phyloP scores from a whole-genome alignment of 2,797 vertebrate species.

The Uromys caudimaculatus region DNA sequence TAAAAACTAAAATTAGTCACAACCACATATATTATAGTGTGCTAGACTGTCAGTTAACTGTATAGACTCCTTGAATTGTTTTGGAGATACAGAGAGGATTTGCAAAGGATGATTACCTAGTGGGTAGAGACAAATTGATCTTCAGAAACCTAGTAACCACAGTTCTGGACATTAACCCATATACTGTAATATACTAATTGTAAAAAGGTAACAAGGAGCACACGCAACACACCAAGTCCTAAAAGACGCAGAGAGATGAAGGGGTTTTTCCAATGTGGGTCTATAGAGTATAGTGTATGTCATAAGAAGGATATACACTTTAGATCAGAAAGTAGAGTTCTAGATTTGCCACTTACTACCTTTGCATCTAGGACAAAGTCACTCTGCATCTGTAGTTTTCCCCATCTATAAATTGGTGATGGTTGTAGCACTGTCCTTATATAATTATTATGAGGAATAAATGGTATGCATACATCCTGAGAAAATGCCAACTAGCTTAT shows the following conservation, averaged over 20 bases:
- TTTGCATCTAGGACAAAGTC: constrained; percentile 27
- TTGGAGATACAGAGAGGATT: constrained; percentile 23
- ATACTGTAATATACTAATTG: not conserved
- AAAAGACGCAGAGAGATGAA: not conserved
- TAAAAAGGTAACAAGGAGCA: constrained; percentile 22
- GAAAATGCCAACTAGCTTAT: constrained; percentile 24
- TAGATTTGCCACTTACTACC: not conserved
- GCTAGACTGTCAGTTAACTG: not conserved
- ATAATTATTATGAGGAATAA: constrained; percentile 1
- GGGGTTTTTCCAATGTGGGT: not conserved
- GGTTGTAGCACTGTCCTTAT: not conserved
- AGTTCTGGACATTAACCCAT: not conserved
- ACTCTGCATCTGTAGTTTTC: not conserved
- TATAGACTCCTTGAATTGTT: constrained; percentile 24
- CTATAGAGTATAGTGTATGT: not conserved
- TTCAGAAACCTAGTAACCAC: not conserved
- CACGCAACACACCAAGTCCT: not conserved
- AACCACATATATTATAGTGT: constrained; percentile 15
- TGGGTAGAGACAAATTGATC: constrained; percentile 4
- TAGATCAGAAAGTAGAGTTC: not conserved
- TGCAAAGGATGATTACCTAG: not conserved
- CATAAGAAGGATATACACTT: constrained; percentile 20
- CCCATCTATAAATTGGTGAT: constrained; percentile 6
- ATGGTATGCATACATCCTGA: not conserved
- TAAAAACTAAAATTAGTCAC: not conserved